These are phyloP conservation scores for Triops longicaudatus DNA, from an alignment of 1,140 invertebrate genomes.

Conservation along the genomic window DNA sequence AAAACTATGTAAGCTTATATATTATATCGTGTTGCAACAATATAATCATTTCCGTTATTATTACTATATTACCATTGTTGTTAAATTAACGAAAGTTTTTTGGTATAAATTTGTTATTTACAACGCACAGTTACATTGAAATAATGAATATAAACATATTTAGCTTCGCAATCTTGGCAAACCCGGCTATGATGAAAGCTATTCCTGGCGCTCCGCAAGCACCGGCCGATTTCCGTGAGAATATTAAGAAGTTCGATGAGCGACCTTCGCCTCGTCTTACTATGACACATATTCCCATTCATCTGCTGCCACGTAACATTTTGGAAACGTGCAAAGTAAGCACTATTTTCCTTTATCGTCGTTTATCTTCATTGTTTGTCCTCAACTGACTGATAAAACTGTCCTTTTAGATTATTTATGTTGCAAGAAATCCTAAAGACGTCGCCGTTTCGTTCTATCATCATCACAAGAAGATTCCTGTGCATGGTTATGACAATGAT, in stretches of 20 bases:
- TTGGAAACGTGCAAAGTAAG: conserved; percentile 48
- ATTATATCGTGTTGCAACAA: too few relatives aligned
- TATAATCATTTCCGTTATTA: too few relatives aligned
- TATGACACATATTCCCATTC: conserved; percentile 24
- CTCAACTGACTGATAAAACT: background rate
- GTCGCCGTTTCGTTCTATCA: conserved; percentile 75
- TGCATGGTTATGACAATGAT: conserved; percentile 60
- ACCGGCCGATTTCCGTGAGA: background rate
- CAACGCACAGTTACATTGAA: too few relatives aligned
- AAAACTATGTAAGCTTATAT: too few relatives aligned
- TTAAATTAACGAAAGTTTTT: too few relatives aligned
- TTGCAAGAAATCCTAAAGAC: conserved; percentile 75
- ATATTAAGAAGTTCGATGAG: background rate
- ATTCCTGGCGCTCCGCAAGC: background rate
- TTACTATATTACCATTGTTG: too few relatives aligned
- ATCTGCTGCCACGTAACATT: conserved; percentile 25
- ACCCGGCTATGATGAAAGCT: background rate
- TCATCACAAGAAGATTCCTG: conserved; percentile 59
- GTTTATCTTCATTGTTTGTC: background rate
- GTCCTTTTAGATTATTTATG: conserved; percentile 51
- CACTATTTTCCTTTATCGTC: background rate
- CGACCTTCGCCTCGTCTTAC: conserved; percentile 21
- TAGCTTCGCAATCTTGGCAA: too few relatives aligned
- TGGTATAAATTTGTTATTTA: too few relatives aligned
- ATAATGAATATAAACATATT: too few relatives aligned